Base-by-base conservation (phyloP, 2,888 invertebrate genomes). In the Cybosia mesomella region DNA sequence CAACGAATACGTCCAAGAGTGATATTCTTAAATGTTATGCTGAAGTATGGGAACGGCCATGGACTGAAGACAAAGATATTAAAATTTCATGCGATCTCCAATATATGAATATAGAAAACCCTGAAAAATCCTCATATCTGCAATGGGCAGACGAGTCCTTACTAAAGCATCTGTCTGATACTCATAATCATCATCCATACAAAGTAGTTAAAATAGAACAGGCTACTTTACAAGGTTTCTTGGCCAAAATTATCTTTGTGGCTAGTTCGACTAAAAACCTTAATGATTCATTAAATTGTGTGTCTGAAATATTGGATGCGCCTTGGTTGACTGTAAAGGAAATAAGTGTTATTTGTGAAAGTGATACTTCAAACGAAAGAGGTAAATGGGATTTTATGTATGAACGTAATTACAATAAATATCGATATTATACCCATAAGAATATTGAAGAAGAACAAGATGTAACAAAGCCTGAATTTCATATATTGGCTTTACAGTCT, bases 271-370 rank as follows among this genome's bases (percentile, higher is more conserved):
- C 64, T n/a, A 28, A 39, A 21, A 63, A 39, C 32, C 59, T n/a
- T 4, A 39, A 28, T 9, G 36, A 58, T 15, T 36, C 36, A 9
- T 54, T 66, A 39, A 57, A 71, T 49, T 86, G 86, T 55, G 28
- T 71, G 13, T 80, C 85, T 4, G 36, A 80, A 2, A 67, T 87
- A 58, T 82, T 72, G 76, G 81, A 84, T 57, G 70, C 70, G 32
- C 5, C 69, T 0, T 85, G 84, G 87, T 21, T 73, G 0, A 70
- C 80, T 0, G 66, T 64, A 9, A 85, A 80, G 58, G 71, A 80
- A 5, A 80, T 85, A 2, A 64, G 60, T 7, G 81, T 86, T 0
- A 36, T 62, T 49, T 86, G 86, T 66, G 43, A 64, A 24, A 58
- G 55, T 28, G 53, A 60, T 53, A 13, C 15, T 22, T 28, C 32